Conservation (phyloP, 2,888 invertebrate species). For the Clepsis dumicolana region DNA sequence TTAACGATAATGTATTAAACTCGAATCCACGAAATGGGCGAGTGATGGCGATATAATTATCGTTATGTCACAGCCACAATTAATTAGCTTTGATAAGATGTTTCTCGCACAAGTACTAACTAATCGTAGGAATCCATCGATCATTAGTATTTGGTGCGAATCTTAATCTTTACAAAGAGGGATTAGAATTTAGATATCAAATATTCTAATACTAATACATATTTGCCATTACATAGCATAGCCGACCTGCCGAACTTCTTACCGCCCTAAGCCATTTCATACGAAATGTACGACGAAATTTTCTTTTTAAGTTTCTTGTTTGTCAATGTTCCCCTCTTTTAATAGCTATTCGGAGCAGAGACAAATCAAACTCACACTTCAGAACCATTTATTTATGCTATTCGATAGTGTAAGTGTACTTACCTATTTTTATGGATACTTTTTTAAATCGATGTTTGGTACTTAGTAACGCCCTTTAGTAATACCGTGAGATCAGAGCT, state of each 20-base stretch:
- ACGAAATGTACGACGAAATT: too few species aligned
- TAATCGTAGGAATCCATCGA: slow-evolving; percentile 2
- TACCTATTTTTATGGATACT: too few species aligned
- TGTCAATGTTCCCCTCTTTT: too few species aligned
- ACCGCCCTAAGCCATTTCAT: too few species aligned
- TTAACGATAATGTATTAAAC: neutral
- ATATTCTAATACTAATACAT: neutral
- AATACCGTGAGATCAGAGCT: neutral
- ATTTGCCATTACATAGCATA: too few species aligned
- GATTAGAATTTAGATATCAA: neutral
- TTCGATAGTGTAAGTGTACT: too few species aligned
- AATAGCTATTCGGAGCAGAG: too few species aligned
- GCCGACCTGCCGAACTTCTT: too few species aligned
- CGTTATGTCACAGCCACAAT: neutral
- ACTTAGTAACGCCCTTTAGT: neutral
- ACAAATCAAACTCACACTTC: too few species aligned
- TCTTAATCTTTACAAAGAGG: neutral
- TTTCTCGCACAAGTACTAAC: neutral
- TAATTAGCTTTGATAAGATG: neutral
- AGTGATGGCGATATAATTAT: neutral
- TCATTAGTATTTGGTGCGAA: neutral
- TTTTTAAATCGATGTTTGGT: too few species aligned
- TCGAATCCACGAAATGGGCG: neutral
- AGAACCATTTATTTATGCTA: too few species aligned
- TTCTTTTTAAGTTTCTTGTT: too few species aligned